Conservation (phyloP, 2,797 vertebrate genomes). For the Eurystomus glaucurus region DNA sequence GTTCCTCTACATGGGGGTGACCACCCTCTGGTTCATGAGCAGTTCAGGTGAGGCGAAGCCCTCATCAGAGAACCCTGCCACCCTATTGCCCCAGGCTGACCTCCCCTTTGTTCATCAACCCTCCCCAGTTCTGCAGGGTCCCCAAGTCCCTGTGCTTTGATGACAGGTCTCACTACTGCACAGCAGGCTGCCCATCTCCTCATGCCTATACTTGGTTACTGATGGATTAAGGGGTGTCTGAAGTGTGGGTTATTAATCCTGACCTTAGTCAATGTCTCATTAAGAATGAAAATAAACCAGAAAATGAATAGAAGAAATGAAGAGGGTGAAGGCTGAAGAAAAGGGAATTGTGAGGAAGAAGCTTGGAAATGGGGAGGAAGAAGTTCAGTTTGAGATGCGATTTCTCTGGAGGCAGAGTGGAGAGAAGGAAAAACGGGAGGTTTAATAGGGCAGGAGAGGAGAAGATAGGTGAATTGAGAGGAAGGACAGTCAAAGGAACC, state of each 20-base stretch:
- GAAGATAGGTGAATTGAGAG: neutral
- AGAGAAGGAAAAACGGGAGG: neutral
- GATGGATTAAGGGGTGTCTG: neutral
- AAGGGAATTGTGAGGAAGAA: neutral
- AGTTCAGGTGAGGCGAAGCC: neutral
- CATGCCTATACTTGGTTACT: neutral
- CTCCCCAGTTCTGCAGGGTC: neutral
- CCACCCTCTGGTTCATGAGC: neutral
- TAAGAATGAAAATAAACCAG: constrained; percentile 20
- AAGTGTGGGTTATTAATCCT: constrained; percentile 29
- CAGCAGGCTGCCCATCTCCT: neutral
- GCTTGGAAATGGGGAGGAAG: neutral
- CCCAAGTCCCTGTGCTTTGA: neutral
- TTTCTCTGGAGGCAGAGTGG: neutral
- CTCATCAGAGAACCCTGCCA: neutral
- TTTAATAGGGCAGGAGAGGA: neutral
- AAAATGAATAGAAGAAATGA: constrained; percentile 14
- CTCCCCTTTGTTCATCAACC: neutral
- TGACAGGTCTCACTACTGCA: neutral
- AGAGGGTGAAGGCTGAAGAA: neutral
- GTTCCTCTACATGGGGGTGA: neutral
- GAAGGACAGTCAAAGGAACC: neutral
- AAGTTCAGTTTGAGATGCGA: neutral
- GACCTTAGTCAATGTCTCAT: neutral
- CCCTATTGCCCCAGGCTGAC: neutral